Evolutionary conservation across 2,113 vertebrate species (phyloP), one percentile per base, ranked within the genome.

Genomic region (Genyomyrus donnyi): DNA sequence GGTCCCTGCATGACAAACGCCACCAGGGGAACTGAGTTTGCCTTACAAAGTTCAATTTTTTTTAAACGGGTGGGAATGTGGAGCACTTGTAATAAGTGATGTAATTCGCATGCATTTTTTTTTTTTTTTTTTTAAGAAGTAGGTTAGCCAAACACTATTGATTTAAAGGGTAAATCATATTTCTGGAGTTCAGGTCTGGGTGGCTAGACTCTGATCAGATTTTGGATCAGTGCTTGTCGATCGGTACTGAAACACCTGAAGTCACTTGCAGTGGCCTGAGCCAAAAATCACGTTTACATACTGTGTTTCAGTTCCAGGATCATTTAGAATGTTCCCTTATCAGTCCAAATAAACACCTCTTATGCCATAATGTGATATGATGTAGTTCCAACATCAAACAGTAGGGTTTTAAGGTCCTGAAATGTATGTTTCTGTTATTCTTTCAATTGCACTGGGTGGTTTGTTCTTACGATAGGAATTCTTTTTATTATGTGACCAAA

Each of bases 31-130:
- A 24, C 56, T 49, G 62, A 45, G 50, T 84, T 89, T 89, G 89
- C 89, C 89, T 89, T 89, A 89, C 80, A 31, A 45, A 89, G 5
- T 46, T 45, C 1, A 6, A 3, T 21, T 53, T 89, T 53, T 42
- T 15, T 80, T 35, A 80, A 19, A 19, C 1, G 35, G 70, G 35
- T 39, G 31, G 74, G 5, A 80, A 80, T 19, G 17, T 80, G 35
- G 74, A 80, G n/a, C 15, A 80, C 15, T 77, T 77, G 13, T 31
- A 80, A 80, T 80, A 80, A 80, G 35, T 42, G 35, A 42, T 80
- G 74, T 80, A 19, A 80, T 80, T 42, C 19, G 74, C 74, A 80
- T 80, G 74, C 15, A 27, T 80, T 74, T 15, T 31, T 31, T 74
- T 35, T 35, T 15, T 27, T 52, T 4, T 52, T 4, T 17, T 52